These are phyloP conservation scores for Lacanobia oleracea DNA, from an alignment of 2,888 invertebrate species.

Conservation along the genomic window DNA sequence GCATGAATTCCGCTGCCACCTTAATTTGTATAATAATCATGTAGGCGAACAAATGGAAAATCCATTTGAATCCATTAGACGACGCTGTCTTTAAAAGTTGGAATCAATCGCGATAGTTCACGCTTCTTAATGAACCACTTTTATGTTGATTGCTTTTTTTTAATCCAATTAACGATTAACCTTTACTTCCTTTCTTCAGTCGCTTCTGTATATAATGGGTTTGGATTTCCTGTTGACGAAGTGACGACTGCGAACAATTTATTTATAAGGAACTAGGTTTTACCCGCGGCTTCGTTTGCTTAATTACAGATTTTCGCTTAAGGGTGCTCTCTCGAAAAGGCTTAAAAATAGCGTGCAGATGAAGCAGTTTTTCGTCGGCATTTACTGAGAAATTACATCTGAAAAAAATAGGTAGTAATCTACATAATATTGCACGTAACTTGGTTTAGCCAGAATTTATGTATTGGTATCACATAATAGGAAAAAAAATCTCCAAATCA, in stretches of 20 bases:
- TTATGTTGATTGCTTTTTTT: slow-evolving; percentile 47
- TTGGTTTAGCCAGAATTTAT: too few relatives aligned
- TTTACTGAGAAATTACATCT: too few relatives aligned
- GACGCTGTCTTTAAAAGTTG: not conserved
- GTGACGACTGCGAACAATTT: slow-evolving; percentile 6
- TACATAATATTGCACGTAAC: too few relatives aligned
- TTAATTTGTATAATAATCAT: not conserved
- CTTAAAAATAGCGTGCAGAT: too few relatives aligned
- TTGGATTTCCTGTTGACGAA: slow-evolving; percentile 18
- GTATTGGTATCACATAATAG: too few relatives aligned
- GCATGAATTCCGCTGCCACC: not conserved
- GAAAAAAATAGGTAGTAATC: too few relatives aligned
- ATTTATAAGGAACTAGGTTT: too few relatives aligned
- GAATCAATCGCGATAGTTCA: slow-evolving; percentile 9
- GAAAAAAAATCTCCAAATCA: too few relatives aligned
- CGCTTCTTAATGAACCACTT: slow-evolving; percentile 4
- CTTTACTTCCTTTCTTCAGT: slow-evolving; percentile 14
- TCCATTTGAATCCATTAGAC: not conserved
- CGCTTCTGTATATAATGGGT: slow-evolving; percentile 16
- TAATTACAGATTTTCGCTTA: too few relatives aligned
- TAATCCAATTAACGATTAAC: slow-evolving; percentile 18
- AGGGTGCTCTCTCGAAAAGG: too few relatives aligned
- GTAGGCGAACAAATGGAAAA: not conserved
- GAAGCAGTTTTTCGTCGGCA: too few relatives aligned
- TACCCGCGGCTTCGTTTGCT: too few relatives aligned